These are phyloP conservation scores for Ernsta delagoae DNA, from an alignment of 2,888 invertebrate genomes.

Conservation along the genomic window DNA sequence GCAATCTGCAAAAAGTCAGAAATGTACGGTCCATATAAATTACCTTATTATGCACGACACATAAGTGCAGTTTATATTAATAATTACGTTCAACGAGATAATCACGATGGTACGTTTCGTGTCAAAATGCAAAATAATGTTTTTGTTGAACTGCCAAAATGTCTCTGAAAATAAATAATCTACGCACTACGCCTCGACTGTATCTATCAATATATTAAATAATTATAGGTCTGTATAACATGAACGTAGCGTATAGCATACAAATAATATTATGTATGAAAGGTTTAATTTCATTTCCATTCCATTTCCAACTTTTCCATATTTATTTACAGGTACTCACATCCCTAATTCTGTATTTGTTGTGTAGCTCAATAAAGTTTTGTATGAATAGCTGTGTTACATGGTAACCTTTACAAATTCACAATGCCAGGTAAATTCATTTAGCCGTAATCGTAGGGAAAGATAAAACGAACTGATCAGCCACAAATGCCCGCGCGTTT, in stretches of 20 bases:
- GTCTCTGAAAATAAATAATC: not conserved
- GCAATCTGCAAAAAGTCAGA: conserved; percentile 55
- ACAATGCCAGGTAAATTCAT: conserved; percentile 39
- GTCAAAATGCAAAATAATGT: conserved; percentile 31
- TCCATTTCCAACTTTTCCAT: no score
- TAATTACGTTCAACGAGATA: conserved; percentile 40
- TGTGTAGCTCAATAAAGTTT: not conserved
- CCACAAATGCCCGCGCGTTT: conserved; percentile 72
- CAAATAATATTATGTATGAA: no score
- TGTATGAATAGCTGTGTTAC: not conserved
- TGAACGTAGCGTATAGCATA: no score
- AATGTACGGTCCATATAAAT: conserved; percentile 45
- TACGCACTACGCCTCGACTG: no score
- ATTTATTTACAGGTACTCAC: no score
- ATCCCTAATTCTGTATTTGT: not conserved
- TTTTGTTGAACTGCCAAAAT: conserved; percentile 18
- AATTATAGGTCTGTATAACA: no score
- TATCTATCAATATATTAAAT: conserved; percentile 53
- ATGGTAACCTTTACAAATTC: conserved; percentile 32
- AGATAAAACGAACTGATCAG: conserved; percentile 55
- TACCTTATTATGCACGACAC: conserved; percentile 36
- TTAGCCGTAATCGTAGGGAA: conserved; percentile 42
- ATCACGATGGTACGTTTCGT: conserved; percentile 25
- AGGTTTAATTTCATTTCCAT: no score
- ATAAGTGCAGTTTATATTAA: conserved; percentile 40